Percentiles rank a stretch among this genome's conserved stretches.
Conservation (phyloP, 2,113 vertebrate species). For the Urocitellus parryii region DNA sequence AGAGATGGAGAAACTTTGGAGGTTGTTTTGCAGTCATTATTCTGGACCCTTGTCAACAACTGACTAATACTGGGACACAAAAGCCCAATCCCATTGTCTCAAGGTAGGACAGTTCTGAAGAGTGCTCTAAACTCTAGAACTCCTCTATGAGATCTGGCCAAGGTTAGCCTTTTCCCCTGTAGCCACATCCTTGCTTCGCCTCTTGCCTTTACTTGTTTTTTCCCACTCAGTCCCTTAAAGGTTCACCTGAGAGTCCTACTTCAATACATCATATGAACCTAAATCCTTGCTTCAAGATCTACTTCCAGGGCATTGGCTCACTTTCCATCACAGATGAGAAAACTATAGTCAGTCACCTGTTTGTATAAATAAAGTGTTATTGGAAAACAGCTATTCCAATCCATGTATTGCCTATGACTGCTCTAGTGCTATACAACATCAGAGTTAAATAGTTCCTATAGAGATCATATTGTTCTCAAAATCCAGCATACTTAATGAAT, state of each 20-base stretch:
- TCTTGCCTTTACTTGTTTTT: background rate
- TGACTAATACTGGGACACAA: background rate
- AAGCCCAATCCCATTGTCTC: background rate
- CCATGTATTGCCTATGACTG: background rate
- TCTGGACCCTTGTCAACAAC: background rate
- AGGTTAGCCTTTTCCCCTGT: background rate
- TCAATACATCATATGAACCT: fast-evolving
- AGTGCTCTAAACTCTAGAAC: background rate
- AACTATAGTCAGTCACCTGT: background rate
- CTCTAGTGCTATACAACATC: background rate
- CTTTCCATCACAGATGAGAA: background rate
- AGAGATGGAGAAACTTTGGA: background rate
- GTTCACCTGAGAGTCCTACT: background rate
- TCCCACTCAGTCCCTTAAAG: background rate
- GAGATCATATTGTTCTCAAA: background rate
- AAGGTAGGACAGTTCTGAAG: background rate
- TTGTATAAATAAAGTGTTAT: slow-evolving; percentile 23
- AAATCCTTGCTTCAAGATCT: background rate
- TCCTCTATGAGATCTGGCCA: background rate
- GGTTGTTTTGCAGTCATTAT: background rate
- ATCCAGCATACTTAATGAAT: background rate
- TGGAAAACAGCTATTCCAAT: background rate
- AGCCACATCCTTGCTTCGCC: background rate
- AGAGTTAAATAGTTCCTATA: background rate
- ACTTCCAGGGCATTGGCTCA: background rate